phyloP scores from a whole-genome alignment of 1,140 invertebrate species.

The Diachasma alloeum region DNA sequence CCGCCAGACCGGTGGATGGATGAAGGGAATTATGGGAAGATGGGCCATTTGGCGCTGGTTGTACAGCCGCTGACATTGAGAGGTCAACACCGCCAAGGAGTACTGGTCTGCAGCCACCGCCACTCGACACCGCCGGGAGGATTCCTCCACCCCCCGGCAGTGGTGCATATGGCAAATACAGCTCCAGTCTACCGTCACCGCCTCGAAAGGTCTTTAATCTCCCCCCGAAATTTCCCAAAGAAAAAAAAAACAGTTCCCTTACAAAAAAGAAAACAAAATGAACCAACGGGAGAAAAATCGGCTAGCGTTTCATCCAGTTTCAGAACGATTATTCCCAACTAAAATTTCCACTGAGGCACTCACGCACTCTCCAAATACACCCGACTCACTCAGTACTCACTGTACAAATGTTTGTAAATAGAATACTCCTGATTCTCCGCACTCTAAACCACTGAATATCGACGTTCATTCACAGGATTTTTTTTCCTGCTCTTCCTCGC shows the following conservation, averaged over 20 bases:
- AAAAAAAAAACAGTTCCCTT: background rate
- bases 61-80: slow-evolving; percentile 60
- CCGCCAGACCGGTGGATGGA: slow-evolving; percentile 6
- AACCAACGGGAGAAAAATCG: no score
- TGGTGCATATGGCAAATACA: slow-evolving; percentile 64
- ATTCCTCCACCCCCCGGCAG: slow-evolving; percentile 62
- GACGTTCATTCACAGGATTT: no score
- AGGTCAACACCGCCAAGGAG: slow-evolving; percentile 59
- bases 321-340: background rate
- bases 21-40: slow-evolving; percentile 24
- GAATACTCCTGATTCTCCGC: background rate
- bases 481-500: background rate
- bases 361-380: background rate
- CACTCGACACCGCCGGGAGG: slow-evolving; percentile 60
- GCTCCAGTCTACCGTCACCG: slow-evolving; percentile 56
- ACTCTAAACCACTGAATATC: background rate
- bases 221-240: background rate
- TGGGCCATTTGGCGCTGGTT: slow-evolving; percentile 36
- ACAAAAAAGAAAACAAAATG: no score
- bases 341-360: background rate
- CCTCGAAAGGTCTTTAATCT: background rate
- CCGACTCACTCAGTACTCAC: no score
- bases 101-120: slow-evolving; percentile 49
- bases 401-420: no score
- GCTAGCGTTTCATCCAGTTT: no score